These are phyloP conservation scores for Hylia prasina DNA, from an alignment of 2,113 vertebrate genomes.

Conservation along the genomic window DNA sequence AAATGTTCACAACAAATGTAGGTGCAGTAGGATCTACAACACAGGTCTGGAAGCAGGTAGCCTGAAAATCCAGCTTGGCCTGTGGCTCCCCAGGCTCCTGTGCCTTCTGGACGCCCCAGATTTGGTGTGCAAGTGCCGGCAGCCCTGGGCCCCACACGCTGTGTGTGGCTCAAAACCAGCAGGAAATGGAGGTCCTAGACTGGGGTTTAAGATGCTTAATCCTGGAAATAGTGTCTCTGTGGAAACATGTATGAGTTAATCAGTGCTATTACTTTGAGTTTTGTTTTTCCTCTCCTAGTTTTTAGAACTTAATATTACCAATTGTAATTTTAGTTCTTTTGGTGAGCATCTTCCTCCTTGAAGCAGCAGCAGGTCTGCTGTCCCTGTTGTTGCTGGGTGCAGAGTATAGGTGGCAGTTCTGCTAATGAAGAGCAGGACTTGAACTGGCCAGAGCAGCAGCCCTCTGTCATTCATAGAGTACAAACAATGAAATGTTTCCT, in stretches of 20 bases:
- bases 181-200: not conserved
- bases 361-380: not conserved
- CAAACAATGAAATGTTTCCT: not conserved
- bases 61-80: not conserved
- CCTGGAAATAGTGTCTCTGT: not conserved
- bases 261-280: not conserved
- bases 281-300: not conserved
- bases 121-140: not conserved
- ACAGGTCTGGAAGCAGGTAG: fast-evolving
- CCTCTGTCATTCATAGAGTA: not conserved
- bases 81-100: not conserved
- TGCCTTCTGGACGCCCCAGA: not conserved
- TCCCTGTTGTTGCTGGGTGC: not conserved
- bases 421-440: not conserved
- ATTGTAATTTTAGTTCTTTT: not conserved
- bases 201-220: not conserved
- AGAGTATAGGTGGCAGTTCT: not conserved
- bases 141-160: not conserved
- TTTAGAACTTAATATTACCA: not conserved
- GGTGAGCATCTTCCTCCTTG: not conserved
- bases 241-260: not conserved
- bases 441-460: no score
- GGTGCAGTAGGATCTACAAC: fast-evolving
- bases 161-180: not conserved
- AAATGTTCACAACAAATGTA: not conserved